Conservation (phyloP, 2,113 vertebrate species). For the Leucosticte australis region DNA sequence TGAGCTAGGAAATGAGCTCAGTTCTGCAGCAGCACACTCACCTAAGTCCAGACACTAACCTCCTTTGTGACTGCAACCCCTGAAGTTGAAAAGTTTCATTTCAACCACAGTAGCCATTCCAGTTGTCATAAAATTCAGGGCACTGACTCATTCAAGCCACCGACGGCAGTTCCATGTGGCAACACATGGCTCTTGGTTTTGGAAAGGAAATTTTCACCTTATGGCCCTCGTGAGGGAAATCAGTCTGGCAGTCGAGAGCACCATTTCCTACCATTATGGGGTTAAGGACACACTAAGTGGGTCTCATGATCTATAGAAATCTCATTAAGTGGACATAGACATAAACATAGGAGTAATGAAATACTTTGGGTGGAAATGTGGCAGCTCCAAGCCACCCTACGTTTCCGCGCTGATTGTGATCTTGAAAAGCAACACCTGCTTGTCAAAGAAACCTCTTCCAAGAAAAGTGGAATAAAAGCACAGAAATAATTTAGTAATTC, state of each 20-base stretch:
- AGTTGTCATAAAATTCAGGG: not conserved
- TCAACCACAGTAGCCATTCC: not conserved
- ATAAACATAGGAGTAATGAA: conserved; percentile 32
- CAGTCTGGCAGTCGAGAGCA: not conserved
- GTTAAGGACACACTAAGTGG: conserved; percentile 40
- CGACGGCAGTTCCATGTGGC: not conserved
- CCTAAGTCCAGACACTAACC: not conserved
- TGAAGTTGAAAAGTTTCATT: not conserved
- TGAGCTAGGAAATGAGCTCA: conserved; percentile 8
- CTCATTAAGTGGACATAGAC: conserved; percentile 26
- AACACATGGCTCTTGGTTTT: conserved; percentile 18
- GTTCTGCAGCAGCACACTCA: not conserved
- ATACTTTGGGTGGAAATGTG: conserved; percentile 27
- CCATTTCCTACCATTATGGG: conserved; percentile 47
- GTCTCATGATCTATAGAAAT: conserved; percentile 46
- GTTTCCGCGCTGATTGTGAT: not conserved
- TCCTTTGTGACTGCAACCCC: not conserved
- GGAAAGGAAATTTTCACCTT: conserved; percentile 1
- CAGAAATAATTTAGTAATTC: not conserved
- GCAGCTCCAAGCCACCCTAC: not conserved
- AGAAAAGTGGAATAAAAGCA: not conserved
- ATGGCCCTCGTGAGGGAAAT: conserved; percentile 7
- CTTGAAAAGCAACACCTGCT: conserved; percentile 48
- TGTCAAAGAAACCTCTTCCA: conserved; percentile 20
- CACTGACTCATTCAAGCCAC: not conserved